A percentile compares a stretch with the other conserved stretches of the same genome.
These are phyloP conservation scores for Apotomis capreana DNA, from an alignment of 2,888 invertebrate genomes.

Conservation along the genomic window DNA sequence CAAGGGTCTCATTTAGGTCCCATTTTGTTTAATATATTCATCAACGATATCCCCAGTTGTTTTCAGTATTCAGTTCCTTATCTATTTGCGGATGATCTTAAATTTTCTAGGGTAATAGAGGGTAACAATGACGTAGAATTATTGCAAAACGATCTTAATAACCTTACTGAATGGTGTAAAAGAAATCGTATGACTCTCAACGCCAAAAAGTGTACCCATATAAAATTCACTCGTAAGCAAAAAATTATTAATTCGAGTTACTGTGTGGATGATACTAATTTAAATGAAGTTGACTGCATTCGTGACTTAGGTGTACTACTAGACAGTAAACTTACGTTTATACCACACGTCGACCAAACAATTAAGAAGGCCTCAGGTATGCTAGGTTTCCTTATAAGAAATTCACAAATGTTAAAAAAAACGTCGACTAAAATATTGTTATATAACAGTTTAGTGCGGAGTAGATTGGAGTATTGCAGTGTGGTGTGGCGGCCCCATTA, in stretches of 20 bases:
- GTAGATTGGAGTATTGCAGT: too few relatives aligned
- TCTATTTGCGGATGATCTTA: background rate
- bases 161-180: background rate
- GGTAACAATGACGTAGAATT: background rate
- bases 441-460: background rate
- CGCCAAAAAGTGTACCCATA: background rate
- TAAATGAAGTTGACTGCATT: background rate
- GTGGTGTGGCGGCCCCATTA: too few relatives aligned
- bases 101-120: background rate
- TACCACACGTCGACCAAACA: background rate
- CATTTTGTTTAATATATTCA: conserved; percentile 25
- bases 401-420: background rate
- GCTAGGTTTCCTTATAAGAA: background rate
- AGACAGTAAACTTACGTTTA: background rate
- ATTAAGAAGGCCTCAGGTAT: background rate
- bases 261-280: background rate
- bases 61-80: background rate
- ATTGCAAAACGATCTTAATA: background rate
- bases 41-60: background rate
- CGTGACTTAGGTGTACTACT: background rate
- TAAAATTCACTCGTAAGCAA: background rate
- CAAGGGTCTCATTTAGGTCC: conserved; percentile 38
- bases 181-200: background rate
- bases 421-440: background rate
- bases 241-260: background rate